These are phyloP conservation scores for Gymnocypris eckloni DNA, from an alignment of 2,797 vertebrate genomes.

Conservation along the genomic window DNA sequence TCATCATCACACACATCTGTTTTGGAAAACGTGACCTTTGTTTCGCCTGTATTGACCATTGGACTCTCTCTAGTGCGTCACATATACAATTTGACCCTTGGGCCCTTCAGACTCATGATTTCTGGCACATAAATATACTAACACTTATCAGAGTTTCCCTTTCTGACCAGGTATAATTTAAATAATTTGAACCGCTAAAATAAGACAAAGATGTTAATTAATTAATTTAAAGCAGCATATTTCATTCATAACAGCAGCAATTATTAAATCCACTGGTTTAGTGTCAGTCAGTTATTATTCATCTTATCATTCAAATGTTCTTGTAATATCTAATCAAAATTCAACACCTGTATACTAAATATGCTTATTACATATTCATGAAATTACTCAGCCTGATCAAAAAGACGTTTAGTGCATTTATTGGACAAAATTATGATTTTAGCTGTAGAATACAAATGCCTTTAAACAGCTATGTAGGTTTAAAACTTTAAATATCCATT, in stretches of 20 bases:
- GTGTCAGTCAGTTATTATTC: neutral
- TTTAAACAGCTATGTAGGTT: neutral
- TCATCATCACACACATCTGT: constrained; percentile 13
- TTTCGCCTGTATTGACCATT: constrained; percentile 40
- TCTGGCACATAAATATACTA: constrained; percentile 34
- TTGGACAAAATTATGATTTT: neutral
- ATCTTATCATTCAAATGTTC: constrained; percentile 1
- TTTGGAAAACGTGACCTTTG: constrained; percentile 24
- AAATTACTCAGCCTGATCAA: neutral
- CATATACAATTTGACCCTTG: constrained; percentile 30
- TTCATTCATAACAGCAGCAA: neutral
- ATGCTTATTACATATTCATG: constrained; percentile 21
- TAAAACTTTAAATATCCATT: no score
- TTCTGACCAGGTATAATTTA: neutral
- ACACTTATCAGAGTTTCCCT: constrained; percentile 1
- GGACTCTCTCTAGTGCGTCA: constrained; percentile 21
- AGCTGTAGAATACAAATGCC: neutral
- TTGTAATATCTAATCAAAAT: constrained; percentile 10
- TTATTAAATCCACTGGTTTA: neutral
- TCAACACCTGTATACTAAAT: constrained; percentile 10
- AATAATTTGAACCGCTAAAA: neutral
- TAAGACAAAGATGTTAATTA: neutral
- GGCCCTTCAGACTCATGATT: constrained; percentile 35
- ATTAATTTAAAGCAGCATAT: neutral
- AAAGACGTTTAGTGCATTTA: constrained; percentile 8